Base-by-base conservation (phyloP, 2,113 vertebrate species). In the Pelecanus crispus region DNA sequence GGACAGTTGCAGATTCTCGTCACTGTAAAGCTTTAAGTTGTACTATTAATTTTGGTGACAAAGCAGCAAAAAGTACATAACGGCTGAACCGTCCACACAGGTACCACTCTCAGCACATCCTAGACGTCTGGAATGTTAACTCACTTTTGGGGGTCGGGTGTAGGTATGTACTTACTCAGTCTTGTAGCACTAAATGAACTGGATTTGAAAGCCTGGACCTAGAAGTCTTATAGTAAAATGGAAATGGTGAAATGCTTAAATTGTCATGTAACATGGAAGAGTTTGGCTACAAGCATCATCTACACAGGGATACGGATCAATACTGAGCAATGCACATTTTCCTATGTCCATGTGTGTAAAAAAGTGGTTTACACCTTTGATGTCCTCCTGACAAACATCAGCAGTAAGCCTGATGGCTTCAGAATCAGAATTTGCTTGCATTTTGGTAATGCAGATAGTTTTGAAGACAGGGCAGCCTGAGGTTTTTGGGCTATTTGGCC, bases 301-400 rank as follows among this genome's bases (percentile, higher is more conserved):
- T 7, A 3, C 5, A 4, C 55, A 18, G 38, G 15, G 12, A 20
- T 22, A 17, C 26, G 7, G 17, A 36, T 19, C 17, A 10, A 8
- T 20, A 2, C 17, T 8, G 13, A 13, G 32, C 38, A 16, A 6
- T 15, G 34, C 11, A 1, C 6, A 1, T 68, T 92, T 40, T 62
- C 28, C 28, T 17, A 0, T 6, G 10, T 20, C 25, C 1, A 0
- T 1, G 7, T 40, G 19, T 31, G 5, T 26, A 7, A 32, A 67
- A 40, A 62, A 59, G 24, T 1, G 6, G 0, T 45, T 89, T 71
- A 13, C 3, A 68, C 9, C 10, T 49, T 61, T 67, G 38, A 19
- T 31, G 20, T 67, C 32, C n/a, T 72, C 10, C 71, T 56, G 72
- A 18, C 21, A 88, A 80, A 21, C 0, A 0, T 24, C 8, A 50